Base-by-base conservation (phyloP, 2,888 invertebrate species). In the Homarus gammarus region DNA sequence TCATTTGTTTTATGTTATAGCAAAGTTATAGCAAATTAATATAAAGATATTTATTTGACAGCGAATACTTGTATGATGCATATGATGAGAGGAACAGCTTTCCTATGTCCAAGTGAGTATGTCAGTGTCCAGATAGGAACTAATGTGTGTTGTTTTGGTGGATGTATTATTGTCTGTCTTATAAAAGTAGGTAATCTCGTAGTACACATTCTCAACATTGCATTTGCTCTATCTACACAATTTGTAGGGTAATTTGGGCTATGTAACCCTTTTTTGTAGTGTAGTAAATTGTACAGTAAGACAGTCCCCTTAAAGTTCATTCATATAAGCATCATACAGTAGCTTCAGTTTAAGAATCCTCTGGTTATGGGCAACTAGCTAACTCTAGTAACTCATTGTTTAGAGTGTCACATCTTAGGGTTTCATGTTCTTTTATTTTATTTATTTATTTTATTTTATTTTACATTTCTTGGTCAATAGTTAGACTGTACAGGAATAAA, bases 41-140 rank as follows among this genome's bases (percentile, higher is more conserved):
- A 77, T 89, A n/a, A 49, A 83, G 87, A 89, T 89, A 84, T 89
- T 84, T 89, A 89, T 68, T 89, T 84, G 90, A 94, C 97, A 98
- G 97, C 95, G 97, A 97, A 95, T 97, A 97, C 96, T 96, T 97
- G 95, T 97, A 97, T 96, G 97, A 98, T 95, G 97, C 97, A 95
- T 97, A 97, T 95, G 97, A 97, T 95, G 97, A 97, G 95, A 96
- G 97, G 95, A 98, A 98, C 96, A 97, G 97, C 96, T 97, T 97
- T 95, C 97, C 97, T 95, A 96, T 98, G 94, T 97, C 97, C 95
- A 97, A 97, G 98, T 98, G 97, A 97, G 96, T 96, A 89, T 89
- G 88, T 77, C 64, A 83, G 33, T 22, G 68, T 83, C 78, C 88
- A 77, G 77, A 83, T 72, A 83, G 84, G 84, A 84, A 70, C 38